phyloP scores from a whole-genome alignment of 2,113 vertebrate species.

The Cochlearius cochlearius region DNA sequence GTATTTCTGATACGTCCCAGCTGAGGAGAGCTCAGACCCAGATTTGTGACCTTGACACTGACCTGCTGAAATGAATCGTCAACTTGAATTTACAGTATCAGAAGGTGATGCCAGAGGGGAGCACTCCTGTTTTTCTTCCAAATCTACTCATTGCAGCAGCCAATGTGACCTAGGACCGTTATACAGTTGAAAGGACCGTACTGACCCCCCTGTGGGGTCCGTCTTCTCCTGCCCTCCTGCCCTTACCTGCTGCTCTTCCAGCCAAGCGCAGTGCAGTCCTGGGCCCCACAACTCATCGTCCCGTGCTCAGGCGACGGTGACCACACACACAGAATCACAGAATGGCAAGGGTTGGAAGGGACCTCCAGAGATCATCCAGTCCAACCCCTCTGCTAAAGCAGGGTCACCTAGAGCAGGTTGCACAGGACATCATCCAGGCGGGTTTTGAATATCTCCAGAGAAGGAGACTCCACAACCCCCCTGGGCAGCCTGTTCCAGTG shows the following conservation, averaged over 20 bases:
- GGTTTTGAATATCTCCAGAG: too few relatives aligned
- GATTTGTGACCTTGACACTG: not conserved
- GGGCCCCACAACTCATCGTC: rapidly evolving
- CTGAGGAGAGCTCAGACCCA: not conserved
- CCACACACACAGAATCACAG: too few relatives aligned
- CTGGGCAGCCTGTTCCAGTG: too few relatives aligned
- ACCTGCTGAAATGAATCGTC: not conserved
- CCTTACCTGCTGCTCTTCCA: not conserved
- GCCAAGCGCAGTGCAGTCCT: not conserved
- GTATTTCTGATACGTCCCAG: not conserved
- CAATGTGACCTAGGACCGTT: not conserved
- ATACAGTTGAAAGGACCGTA: not conserved
- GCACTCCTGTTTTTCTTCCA: not conserved
- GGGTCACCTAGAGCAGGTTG: too few relatives aligned
- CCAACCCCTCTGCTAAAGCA: too few relatives aligned
- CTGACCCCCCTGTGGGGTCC: not conserved
- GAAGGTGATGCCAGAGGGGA: not conserved
- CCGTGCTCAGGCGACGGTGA: not conserved
- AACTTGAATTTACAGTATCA: not conserved
- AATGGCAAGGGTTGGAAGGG: too few relatives aligned
- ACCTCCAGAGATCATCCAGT: too few relatives aligned
- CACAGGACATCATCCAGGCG: too few relatives aligned
- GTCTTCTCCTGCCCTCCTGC: not conserved
- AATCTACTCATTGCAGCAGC: not conserved
- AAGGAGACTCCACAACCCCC: too few relatives aligned